These are phyloP conservation scores for Oxyruncus cristatus DNA, from an alignment of 2,113 vertebrate genomes.

Conservation along the genomic window DNA sequence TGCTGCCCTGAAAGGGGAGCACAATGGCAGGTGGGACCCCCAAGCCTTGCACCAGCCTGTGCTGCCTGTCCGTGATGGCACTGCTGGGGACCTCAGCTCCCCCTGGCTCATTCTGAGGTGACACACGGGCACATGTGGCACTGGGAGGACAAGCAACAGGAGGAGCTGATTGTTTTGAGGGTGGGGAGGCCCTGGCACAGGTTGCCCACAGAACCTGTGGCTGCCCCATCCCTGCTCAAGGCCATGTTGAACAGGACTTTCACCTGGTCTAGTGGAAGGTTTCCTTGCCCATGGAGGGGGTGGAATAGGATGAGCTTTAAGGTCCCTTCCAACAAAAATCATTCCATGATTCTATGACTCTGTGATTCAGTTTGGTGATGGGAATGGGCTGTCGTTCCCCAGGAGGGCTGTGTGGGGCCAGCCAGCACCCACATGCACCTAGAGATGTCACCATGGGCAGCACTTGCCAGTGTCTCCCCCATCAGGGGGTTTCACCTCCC, in stretches of 20 bases:
- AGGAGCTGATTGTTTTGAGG: background rate
- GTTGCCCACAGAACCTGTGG: background rate
- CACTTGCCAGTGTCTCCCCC: background rate
- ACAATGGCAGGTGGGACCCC: background rate
- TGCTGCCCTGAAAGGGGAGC: background rate
- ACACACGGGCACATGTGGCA: background rate
- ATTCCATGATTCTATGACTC: background rate
- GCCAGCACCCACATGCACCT: background rate
- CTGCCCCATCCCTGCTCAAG: background rate
- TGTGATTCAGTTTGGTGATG: background rate
- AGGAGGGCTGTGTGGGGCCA: background rate
- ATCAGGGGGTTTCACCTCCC: background rate
- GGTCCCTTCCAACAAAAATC: background rate
- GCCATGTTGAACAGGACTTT: background rate
- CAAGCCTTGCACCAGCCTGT: background rate
- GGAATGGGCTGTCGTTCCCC: background rate
- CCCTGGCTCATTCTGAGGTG: background rate
- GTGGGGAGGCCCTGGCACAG: background rate
- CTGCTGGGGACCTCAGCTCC: background rate
- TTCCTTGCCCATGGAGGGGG: background rate
- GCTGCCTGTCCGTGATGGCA: accelerated
- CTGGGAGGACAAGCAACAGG: background rate
- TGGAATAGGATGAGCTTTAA: background rate
- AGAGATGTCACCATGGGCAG: background rate
- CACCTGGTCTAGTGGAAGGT: background rate